phyloP scores from a whole-genome alignment of 2,113 vertebrate species.

The Planiliza haematocheilus region DNA sequence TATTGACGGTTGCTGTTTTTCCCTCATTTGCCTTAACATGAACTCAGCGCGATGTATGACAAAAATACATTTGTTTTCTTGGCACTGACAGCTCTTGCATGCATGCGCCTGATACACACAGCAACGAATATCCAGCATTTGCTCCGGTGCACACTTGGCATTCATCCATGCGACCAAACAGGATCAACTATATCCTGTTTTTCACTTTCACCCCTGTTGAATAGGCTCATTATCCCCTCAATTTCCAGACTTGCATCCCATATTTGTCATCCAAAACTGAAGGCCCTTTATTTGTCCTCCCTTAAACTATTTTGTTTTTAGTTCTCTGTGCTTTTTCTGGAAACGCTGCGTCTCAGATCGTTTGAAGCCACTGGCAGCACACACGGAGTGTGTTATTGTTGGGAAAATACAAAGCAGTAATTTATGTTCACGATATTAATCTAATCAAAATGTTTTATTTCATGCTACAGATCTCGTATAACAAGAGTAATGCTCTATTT shows the following conservation, averaged over 20 bases:
- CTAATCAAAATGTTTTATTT: slow-evolving; percentile 20
- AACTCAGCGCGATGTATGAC: slow-evolving; percentile 9
- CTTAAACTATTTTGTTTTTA: slow-evolving; percentile 12
- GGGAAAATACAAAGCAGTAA: neutral
- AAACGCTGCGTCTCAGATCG: slow-evolving; percentile 14
- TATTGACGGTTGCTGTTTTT: neutral
- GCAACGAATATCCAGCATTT: slow-evolving; percentile 51
- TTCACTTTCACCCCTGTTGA: slow-evolving; percentile 65
- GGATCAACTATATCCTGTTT: slow-evolving; percentile 67
- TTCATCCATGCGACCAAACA: slow-evolving; percentile 61
- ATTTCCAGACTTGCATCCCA: slow-evolving; percentile 29
- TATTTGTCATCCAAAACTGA: slow-evolving; percentile 36
- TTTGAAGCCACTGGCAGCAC: slow-evolving; percentile 8
- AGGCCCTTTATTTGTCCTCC: slow-evolving; percentile 38
- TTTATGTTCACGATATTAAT: slow-evolving; percentile 31
- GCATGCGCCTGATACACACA: slow-evolving; percentile 20
- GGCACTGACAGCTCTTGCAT: slow-evolving; percentile 25
- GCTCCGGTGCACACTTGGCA: slow-evolving; percentile 54
- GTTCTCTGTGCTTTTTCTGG: slow-evolving; percentile 6
- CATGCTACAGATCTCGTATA: neutral
- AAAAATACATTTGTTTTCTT: slow-evolving; percentile 5
- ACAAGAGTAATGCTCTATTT: neutral
- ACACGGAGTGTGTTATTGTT: neutral
- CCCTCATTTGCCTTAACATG: neutral
- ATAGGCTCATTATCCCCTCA: slow-evolving; percentile 56